phyloP scores from a whole-genome alignment of 2,888 invertebrate species.

The Julus scanicus region DNA sequence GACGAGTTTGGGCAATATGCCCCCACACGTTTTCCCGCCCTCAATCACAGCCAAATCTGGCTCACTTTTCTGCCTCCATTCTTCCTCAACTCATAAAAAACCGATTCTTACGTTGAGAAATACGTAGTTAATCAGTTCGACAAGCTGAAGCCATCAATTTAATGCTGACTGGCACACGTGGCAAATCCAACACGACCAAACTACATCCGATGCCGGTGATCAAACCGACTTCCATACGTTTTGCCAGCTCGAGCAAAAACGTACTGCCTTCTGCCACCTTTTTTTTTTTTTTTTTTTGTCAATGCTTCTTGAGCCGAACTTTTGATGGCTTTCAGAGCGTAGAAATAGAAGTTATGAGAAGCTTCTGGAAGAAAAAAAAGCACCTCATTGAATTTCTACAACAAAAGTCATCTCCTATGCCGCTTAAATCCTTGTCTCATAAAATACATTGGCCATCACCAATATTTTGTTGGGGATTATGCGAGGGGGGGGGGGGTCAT shows the following conservation, averaged over 20 bases:
- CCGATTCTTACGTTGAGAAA: constrained; percentile 37
- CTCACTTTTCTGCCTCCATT: constrained; percentile 37
- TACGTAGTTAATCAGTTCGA: constrained; percentile 42
- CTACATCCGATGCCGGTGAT: constrained; percentile 31
- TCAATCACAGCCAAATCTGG: not conserved
- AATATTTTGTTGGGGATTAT: constrained; percentile 19
- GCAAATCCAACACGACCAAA: constrained; percentile 42
- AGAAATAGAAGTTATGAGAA: constrained; percentile 36
- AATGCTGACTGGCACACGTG: constrained; percentile 42
- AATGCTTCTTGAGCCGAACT: constrained; percentile 7
- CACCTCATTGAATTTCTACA: constrained; percentile 41
- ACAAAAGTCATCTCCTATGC: constrained; percentile 24
- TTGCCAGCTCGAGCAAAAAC: constrained; percentile 28
- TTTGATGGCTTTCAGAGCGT: constrained; percentile 39
- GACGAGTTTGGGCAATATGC: not conserved
- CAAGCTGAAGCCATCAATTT: constrained; percentile 39
- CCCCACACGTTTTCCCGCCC: constrained; percentile 20
- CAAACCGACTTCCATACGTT: constrained; percentile 3
- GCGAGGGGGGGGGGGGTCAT: constrained; percentile 21
- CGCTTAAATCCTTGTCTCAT: constrained; percentile 35
- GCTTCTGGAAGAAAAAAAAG: not conserved
- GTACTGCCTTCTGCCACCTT: constrained; percentile 18
- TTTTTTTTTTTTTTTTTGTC: constrained; percentile 19
- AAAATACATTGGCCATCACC: constrained; percentile 16
- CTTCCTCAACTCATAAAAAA: constrained; percentile 9